A percentile compares a stretch with the other conserved stretches of the same genome.
Evolutionary conservation across 2,113 vertebrate species (phyloP).

Genomic region (Casuarius casuarius): DNA sequence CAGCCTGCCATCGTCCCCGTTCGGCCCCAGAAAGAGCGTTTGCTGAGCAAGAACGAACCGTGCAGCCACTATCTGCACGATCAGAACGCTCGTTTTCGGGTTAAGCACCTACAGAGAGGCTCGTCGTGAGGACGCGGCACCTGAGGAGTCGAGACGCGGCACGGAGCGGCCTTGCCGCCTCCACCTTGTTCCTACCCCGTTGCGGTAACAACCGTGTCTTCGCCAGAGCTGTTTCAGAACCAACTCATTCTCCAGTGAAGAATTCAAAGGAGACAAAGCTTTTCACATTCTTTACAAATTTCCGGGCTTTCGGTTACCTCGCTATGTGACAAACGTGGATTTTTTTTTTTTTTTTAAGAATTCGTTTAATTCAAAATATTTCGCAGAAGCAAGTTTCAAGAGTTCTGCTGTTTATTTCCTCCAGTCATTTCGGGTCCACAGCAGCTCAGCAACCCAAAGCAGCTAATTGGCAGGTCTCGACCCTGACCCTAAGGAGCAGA

Average conservation of each 20-base stretch:
- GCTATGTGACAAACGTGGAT: neutral
- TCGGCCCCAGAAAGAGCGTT: no score
- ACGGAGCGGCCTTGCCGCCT: neutral
- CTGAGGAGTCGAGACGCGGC: neutral
- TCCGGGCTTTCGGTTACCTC: neutral
- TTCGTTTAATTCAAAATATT: neutral
- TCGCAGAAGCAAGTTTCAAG: neutral
- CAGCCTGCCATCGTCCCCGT: no score
- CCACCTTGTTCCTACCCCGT: neutral
- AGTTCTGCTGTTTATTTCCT: neutral
- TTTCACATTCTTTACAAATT: neutral
- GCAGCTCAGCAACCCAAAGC: neutral
- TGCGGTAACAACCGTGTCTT: neutral
- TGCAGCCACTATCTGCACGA: no score
- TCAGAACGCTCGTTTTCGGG: neutral
- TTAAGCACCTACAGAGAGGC: neutral
- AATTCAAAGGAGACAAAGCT: neutral
- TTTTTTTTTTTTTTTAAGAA: neutral
- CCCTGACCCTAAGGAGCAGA: neutral
- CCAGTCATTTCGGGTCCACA: fast-evolving
- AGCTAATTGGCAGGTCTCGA: neutral
- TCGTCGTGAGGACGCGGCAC: neutral
- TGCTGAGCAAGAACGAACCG: neutral
- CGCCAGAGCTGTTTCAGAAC: neutral
- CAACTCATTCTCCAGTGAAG: neutral